Conservation (phyloP, 2,888 invertebrate species). For the Beris chalybata region DNA sequence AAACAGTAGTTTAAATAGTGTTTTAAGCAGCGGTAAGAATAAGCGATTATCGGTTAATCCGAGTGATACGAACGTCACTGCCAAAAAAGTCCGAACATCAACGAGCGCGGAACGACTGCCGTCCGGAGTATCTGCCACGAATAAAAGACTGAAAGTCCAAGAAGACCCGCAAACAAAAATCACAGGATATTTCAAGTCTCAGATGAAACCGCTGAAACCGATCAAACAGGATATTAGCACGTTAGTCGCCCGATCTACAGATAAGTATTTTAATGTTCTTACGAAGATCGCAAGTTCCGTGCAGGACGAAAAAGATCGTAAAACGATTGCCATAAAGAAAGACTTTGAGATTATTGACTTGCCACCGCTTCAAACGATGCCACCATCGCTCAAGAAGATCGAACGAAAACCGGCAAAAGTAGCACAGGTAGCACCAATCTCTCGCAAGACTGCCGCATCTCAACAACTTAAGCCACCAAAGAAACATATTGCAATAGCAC, state of each 20-base stretch:
- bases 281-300: constrained; percentile 20
- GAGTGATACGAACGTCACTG: constrained; percentile 42
- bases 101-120: constrained; percentile 20
- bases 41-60: constrained; percentile 29
- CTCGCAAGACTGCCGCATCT: constrained; percentile 51
- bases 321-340: constrained; percentile 30
- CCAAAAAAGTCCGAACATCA: constrained; percentile 49
- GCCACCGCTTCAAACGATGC: constrained; percentile 44
- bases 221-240: constrained; percentile 57
- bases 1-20: constrained; percentile 41
- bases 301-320: constrained; percentile 21
- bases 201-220: constrained; percentile 70
- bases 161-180: constrained; percentile 72
- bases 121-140: constrained; percentile 34
- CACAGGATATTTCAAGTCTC: constrained; percentile 82
- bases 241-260: constrained; percentile 36
- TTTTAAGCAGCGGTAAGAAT: constrained; percentile 35
- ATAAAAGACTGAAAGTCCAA: constrained; percentile 44
- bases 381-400: constrained; percentile 55
- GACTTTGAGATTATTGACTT: constrained; percentile 32
- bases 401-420: constrained; percentile 56
- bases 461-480: constrained; percentile 47
- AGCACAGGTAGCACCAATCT: constrained; percentile 55
- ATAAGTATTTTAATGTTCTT: constrained; percentile 54
- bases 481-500: constrained; percentile 56